phyloP scores from a whole-genome alignment of 2,113 vertebrate species.

The Boulengeromyrus knoepffleri region DNA sequence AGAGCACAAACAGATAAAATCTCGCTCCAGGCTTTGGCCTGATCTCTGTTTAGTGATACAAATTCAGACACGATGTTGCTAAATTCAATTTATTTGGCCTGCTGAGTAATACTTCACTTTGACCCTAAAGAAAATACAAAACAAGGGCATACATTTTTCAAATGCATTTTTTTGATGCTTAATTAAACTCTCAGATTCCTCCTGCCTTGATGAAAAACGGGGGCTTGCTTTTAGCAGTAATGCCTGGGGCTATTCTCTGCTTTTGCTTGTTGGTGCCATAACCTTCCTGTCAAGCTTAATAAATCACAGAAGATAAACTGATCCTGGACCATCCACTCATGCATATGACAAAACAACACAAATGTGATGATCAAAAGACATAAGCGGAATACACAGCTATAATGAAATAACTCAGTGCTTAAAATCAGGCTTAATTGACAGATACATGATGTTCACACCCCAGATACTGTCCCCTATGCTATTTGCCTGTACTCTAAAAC shows the following conservation, averaged over 20 bases:
- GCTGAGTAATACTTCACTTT: neutral
- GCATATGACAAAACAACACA: neutral
- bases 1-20: neutral
- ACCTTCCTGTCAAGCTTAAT: neutral
- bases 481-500: neutral
- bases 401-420: neutral
- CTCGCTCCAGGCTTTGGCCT: neutral
- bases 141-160: neutral
- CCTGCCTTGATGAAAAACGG: neutral
- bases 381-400: neutral
- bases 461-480: neutral
- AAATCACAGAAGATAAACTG: neutral
- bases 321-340: neutral
- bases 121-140: neutral
- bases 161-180: neutral
- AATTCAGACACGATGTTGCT: slow-evolving; percentile 5
- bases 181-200: neutral
- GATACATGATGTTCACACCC: neutral
- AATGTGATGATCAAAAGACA: neutral
- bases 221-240: neutral
- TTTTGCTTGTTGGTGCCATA: neutral
- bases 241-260: neutral
- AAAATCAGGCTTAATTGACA: neutral
- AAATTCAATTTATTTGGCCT: neutral
- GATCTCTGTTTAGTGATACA: neutral